Percentiles rank a stretch among this genome's conserved stretches.
phyloP scores from a whole-genome alignment of 1,140 invertebrate species.

The Micrasema minimum region DNA sequence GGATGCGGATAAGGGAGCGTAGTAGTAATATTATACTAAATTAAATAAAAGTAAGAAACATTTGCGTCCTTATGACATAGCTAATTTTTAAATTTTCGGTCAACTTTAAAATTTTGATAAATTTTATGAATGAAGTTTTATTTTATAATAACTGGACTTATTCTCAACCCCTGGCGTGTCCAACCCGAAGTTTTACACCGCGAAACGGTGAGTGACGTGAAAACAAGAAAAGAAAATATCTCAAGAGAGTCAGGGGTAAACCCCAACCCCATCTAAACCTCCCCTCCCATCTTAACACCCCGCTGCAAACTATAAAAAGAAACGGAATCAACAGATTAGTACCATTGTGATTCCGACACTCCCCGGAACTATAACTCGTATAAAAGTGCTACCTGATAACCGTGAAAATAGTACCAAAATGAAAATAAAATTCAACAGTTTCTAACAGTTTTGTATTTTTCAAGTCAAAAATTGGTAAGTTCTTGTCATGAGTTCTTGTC shows the following conservation, averaged over 20 bases:
- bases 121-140: no score
- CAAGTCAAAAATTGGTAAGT: no score
- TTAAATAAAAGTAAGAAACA: no score
- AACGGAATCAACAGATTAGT: neutral
- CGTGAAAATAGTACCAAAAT: conserved; percentile 5
- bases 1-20: no score
- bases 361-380: neutral
- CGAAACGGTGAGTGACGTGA: conserved; percentile 26
- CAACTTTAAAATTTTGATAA: no score
- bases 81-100: no score
- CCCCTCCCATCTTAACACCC: conserved; percentile 6
- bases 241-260: conserved; percentile 3
- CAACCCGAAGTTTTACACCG: neutral
- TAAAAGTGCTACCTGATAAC: neutral
- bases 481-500: no score
- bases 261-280: neutral
- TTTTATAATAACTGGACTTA: no score
- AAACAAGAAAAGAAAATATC: conserved; percentile 32
- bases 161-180: conserved; percentile 10
- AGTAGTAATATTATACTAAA: no score
- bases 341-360: conserved; percentile 10
- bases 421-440: neutral
- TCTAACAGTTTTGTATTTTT: neutral
- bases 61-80: no score
- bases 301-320: conserved; percentile 22